Evolutionary conservation across 2,797 vertebrate genomes (phyloP).

Genomic region (Nasua narica): DNA sequence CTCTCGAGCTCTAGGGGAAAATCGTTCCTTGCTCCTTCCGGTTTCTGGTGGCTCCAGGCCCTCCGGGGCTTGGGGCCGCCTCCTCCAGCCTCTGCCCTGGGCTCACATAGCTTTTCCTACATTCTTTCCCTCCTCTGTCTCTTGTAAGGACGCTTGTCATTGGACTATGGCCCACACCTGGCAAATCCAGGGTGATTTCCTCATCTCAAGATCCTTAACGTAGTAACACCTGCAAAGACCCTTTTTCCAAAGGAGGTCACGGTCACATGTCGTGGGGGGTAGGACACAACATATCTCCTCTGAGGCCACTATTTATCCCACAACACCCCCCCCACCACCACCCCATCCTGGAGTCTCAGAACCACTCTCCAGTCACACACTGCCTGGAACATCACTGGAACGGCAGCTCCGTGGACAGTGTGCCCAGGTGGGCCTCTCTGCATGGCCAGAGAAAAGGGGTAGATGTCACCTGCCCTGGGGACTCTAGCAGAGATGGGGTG

Average conservation of each 20-base stretch:
- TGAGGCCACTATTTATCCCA: background rate
- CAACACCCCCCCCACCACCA: too few species aligned
- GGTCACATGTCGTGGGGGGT: background rate
- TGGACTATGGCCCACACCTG: background rate
- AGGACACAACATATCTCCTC: fast-evolving
- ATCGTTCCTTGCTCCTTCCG: background rate
- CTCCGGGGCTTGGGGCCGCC: background rate
- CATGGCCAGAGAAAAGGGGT: background rate
- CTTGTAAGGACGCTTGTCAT: background rate
- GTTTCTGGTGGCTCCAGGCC: background rate
- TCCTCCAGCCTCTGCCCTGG: too few species aligned
- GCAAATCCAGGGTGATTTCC: background rate
- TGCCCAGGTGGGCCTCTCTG: background rate
- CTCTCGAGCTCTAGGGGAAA: background rate
- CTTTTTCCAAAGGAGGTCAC: background rate
- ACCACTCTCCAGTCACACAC: background rate
- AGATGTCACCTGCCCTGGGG: background rate
- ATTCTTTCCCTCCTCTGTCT: background rate
- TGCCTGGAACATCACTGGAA: background rate
- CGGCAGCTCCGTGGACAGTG: too few species aligned
- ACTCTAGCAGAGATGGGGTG: background rate
- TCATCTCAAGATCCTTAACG: background rate
- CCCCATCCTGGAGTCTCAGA: background rate
- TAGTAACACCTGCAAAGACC: background rate
- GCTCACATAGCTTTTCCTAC: background rate